Percentiles rank a stretch among this genome's conserved stretches.
These are phyloP conservation scores for Cantharis nigra DNA, from an alignment of 2,888 invertebrate genomes.

Conservation along the genomic window DNA sequence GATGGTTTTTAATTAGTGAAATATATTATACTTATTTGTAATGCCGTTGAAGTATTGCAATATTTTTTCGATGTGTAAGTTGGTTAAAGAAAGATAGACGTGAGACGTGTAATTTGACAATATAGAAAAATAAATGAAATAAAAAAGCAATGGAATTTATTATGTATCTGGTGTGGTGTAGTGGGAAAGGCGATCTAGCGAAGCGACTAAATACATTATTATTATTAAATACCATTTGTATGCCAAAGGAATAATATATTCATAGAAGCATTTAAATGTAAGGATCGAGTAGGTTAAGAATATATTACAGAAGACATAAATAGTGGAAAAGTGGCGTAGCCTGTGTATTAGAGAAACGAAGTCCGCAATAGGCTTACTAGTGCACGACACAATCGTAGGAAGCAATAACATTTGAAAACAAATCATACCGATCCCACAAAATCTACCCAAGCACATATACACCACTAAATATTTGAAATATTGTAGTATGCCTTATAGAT, in stretches of 20 bases:
- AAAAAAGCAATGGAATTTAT: background rate
- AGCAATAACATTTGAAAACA: conserved; percentile 54
- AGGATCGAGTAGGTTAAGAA: conserved; percentile 27
- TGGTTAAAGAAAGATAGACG: too few species aligned
- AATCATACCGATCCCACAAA: conserved; percentile 55
- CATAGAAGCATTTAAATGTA: conserved; percentile 12
- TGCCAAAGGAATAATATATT: conserved; percentile 7
- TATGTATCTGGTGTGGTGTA: background rate
- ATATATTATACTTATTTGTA: too few species aligned
- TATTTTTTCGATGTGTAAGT: too few species aligned
- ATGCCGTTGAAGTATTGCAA: too few species aligned
- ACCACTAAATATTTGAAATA: conserved; percentile 48
- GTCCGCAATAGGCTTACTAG: conserved; percentile 25
- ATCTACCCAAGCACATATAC: conserved; percentile 43
- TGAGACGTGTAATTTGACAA: too few species aligned
- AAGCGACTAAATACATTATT: background rate
- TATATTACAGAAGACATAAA: conserved; percentile 27
- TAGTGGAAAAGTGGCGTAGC: conserved; percentile 27
- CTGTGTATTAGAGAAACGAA: conserved; percentile 23
- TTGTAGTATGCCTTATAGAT: conserved; percentile 35
- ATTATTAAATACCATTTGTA: conserved; percentile 2
- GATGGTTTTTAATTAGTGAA: too few species aligned
- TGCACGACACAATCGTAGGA: conserved; percentile 27
- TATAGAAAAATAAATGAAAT: background rate
- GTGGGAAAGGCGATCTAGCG: background rate